phyloP scores from a whole-genome alignment of 2,888 invertebrate genomes.

The Leucophora obtusa region DNA sequence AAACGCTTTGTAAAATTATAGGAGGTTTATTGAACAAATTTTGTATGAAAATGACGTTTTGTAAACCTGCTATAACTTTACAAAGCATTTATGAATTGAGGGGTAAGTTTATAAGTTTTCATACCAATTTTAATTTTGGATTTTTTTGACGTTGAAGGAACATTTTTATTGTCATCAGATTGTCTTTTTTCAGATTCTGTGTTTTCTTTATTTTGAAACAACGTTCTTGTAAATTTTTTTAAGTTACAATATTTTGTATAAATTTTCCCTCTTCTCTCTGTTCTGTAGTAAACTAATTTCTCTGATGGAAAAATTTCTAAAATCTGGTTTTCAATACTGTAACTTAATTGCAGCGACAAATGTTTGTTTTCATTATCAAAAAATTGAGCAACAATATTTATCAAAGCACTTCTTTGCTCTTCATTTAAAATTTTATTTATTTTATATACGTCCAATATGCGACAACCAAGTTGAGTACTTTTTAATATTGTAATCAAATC shows the following conservation, averaged over 20 bases:
- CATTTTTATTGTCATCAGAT: too few species aligned
- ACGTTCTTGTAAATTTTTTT: conserved; percentile 38
- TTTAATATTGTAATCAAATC: neutral
- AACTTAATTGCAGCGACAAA: conserved; percentile 42
- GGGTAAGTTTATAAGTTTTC: too few species aligned
- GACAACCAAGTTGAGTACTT: neutral
- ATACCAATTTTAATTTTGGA: too few species aligned
- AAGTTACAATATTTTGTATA: conserved; percentile 40
- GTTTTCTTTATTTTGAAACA: too few species aligned
- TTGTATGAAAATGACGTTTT: too few species aligned
- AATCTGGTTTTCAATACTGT: conserved; percentile 49
- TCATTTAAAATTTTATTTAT: neutral
- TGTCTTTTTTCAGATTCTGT: too few species aligned
- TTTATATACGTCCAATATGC: neutral
- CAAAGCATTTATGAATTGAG: too few species aligned
- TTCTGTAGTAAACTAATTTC: conserved; percentile 50
- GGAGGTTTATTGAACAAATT: too few species aligned
- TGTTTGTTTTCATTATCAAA: conserved; percentile 39
- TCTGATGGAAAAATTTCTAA: conserved; percentile 47
- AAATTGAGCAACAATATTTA: conserved; percentile 39
- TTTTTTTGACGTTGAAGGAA: conserved; percentile 32
- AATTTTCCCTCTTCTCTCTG: conserved; percentile 50
- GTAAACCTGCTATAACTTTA: too few species aligned
- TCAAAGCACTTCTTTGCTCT: conserved; percentile 36
- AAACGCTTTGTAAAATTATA: too few species aligned